phyloP scores from a whole-genome alignment of 1,140 invertebrate genomes.

The Megalonaias nervosa region DNA sequence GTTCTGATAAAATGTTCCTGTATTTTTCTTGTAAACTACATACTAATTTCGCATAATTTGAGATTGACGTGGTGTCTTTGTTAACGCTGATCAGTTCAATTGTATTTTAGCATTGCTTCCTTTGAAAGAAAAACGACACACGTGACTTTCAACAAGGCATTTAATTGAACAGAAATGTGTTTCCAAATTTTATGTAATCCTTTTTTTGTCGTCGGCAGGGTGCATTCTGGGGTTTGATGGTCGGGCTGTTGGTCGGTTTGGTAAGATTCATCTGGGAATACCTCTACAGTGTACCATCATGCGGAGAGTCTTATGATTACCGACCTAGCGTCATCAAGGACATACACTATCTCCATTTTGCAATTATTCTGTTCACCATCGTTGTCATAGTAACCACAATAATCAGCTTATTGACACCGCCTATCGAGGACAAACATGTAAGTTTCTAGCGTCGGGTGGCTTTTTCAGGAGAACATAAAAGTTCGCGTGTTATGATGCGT shows the following conservation, averaged over 20 bases:
- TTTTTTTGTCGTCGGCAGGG: conserved; percentile 64
- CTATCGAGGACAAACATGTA: conserved; percentile 66
- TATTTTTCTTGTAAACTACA: too few species aligned
- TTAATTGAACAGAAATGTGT: too few species aligned
- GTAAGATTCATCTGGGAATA: conserved; percentile 71
- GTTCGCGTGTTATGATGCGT: neutral
- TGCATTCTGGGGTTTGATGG: conserved; percentile 76
- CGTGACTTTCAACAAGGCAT: too few species aligned
- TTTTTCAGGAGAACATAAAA: neutral
- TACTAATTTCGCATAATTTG: too few species aligned
- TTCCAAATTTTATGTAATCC: neutral
- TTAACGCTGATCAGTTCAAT: too few species aligned
- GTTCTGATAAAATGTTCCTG: too few species aligned
- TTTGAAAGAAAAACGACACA: too few species aligned
- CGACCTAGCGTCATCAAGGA: conserved; percentile 65
- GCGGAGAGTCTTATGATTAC: conserved; percentile 54
- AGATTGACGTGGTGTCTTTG: too few species aligned
- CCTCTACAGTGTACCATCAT: conserved; percentile 58
- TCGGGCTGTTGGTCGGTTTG: conserved; percentile 73
- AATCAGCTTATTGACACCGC: conserved; percentile 67
- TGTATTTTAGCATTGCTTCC: too few species aligned
- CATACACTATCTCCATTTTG: conserved; percentile 72
- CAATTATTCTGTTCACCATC: conserved; percentile 68
- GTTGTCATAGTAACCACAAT: conserved; percentile 57
- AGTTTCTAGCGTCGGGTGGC: conserved; percentile 35